These are phyloP conservation scores for Brassicogethes aeneus DNA, from an alignment of 2,888 invertebrate genomes.

Conservation along the genomic window DNA sequence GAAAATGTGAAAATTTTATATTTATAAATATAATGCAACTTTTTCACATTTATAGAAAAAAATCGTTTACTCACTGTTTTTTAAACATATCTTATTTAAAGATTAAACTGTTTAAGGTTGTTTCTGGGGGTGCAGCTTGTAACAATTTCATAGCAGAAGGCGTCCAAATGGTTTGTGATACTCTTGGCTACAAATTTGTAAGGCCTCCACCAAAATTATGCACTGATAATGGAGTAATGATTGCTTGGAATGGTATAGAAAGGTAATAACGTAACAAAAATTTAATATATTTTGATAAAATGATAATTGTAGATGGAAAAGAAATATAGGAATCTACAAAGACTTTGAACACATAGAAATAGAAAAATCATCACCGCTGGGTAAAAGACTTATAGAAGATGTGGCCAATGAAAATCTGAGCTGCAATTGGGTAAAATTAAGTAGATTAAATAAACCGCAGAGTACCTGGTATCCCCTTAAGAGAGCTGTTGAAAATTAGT, in stretches of 20 bases:
- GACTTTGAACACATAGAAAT: conserved; percentile 54
- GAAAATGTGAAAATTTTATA: no score
- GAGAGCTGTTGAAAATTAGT: no score
- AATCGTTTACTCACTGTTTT: not conserved
- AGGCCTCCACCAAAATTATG: conserved; percentile 80
- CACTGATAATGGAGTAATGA: conserved; percentile 98
- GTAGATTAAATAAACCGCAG: conserved; percentile 24
- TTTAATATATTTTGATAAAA: conserved; percentile 2
- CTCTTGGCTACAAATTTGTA: conserved; percentile 55
- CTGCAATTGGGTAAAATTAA: conserved; percentile 44
- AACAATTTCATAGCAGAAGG: conserved; percentile 72
- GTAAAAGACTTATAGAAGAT: conserved; percentile 48
- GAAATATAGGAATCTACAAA: conserved; percentile 33
- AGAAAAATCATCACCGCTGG: conserved; percentile 53
- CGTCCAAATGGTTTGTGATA: conserved; percentile 56
- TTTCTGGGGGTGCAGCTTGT: conserved; percentile 95
- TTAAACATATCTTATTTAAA: not conserved
- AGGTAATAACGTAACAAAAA: conserved; percentile 39
- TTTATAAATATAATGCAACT: conserved; percentile 1
- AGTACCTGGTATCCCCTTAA: conserved; percentile 30
- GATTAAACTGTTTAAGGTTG: conserved; percentile 61
- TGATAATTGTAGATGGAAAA: conserved; percentile 29
- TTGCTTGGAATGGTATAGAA: conserved; percentile 97
- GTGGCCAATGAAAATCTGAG: conserved; percentile 50
- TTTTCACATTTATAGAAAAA: not conserved